phyloP scores from a whole-genome alignment of 1,140 invertebrate species.

The Penaeus vannamei region DNA sequence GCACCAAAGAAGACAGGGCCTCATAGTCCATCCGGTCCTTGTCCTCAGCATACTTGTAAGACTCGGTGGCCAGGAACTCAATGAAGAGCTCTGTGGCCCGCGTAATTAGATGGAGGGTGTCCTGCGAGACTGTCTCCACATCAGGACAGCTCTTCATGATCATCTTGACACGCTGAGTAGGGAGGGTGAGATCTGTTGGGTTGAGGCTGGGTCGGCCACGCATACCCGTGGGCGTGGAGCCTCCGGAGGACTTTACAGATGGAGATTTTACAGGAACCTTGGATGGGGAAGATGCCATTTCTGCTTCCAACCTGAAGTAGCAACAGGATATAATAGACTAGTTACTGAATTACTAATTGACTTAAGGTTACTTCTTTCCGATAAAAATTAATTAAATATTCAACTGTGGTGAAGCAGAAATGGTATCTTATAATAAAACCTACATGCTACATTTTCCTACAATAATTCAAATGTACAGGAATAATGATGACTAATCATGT shows the following conservation, averaged over 20 bases:
- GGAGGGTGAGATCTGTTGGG: constrained; percentile 52
- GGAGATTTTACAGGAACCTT: constrained; percentile 37
- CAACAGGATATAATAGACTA: not conserved
- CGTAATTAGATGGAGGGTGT: constrained; percentile 60
- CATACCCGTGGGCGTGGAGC: constrained; percentile 16
- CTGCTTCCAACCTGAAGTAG: constrained; percentile 60
- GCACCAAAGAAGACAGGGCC: constrained; percentile 45
- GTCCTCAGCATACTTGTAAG: constrained; percentile 5
- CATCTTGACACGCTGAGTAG: constrained; percentile 65
- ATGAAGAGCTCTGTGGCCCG: constrained; percentile 65
- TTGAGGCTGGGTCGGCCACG: constrained; percentile 30
- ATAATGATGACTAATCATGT: too few relatives aligned
- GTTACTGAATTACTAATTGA: too few relatives aligned
- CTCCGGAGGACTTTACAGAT: too few relatives aligned
- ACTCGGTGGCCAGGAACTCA: constrained; percentile 52
- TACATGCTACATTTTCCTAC: too few relatives aligned
- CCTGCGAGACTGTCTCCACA: constrained; percentile 65
- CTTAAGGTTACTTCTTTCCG: too few relatives aligned
- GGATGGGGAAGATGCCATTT: constrained; percentile 57
- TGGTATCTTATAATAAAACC: too few relatives aligned
- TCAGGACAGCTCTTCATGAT: constrained; percentile 68
- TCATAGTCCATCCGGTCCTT: constrained; percentile 53
- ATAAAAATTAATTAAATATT: too few relatives aligned
- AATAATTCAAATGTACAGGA: too few relatives aligned
- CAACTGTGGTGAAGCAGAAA: too few relatives aligned